Percentiles rank a stretch among this genome's conserved stretches.
Conservation (phyloP, 2,113 vertebrate species). For the Ibidorhyncha struthersii region DNA sequence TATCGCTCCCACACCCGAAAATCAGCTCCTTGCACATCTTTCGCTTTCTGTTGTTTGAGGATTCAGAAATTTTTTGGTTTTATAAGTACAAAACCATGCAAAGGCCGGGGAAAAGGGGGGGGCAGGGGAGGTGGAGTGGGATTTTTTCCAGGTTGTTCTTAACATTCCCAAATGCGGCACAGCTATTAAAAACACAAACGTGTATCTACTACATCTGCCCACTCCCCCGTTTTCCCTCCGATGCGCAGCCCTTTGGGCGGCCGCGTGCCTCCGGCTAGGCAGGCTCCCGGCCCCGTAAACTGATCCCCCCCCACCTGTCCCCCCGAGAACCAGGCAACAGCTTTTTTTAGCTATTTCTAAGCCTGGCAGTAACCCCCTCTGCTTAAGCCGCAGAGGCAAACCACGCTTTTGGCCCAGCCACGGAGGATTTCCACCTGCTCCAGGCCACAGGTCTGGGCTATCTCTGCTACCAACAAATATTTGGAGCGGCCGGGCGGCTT, state of each 20-base stretch:
- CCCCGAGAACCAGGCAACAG: not conserved
- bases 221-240: rapidly evolving
- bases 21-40: not conserved
- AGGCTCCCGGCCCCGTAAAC: conserved; percentile 32
- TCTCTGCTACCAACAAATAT: not conserved
- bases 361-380: not conserved
- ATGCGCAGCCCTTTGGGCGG: not conserved
- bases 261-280: not conserved
- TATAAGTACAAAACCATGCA: not conserved
- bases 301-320: conserved; percentile 63
- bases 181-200: not conserved
- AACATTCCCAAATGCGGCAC: not conserved
- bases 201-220: not conserved
- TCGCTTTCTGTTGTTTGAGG: not conserved
- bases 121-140: rapidly evolving
- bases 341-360: conserved; percentile 71
- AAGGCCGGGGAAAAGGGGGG: rapidly evolving
- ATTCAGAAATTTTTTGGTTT: not conserved
- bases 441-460: not conserved
- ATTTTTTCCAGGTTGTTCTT: not conserved
- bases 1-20: not conserved
- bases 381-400: not conserved
- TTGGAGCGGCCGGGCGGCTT: rapidly evolving
- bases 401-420: not conserved
- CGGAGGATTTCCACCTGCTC: conserved; percentile 42